Conservation (phyloP, 1,140 invertebrate species). For the Pseudomyrmex gracilis region DNA sequence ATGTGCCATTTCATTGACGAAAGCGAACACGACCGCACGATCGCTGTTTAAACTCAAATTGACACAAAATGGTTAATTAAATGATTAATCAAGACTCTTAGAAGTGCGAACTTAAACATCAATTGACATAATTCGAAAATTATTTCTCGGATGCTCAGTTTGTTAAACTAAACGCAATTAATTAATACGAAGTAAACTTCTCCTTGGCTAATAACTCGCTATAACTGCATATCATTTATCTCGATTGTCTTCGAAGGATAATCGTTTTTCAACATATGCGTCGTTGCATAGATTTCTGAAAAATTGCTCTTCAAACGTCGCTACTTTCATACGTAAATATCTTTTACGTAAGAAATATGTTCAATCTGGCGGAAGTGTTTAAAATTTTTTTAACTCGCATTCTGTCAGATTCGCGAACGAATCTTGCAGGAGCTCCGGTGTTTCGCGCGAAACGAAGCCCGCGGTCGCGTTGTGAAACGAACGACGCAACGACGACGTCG, state of each 20-base stretch:
- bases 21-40: background rate
- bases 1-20: background rate
- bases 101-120: too few relatives aligned
- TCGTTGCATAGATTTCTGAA: background rate
- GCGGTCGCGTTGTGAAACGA: conserved; percentile 11
- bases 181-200: too few relatives aligned
- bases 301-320: background rate
- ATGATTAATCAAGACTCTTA: background rate
- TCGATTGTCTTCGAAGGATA: background rate
- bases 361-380: too few relatives aligned
- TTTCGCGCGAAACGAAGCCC: background rate
- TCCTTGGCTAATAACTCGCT: too few relatives aligned
- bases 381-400: too few relatives aligned
- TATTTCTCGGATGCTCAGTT: too few relatives aligned
- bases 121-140: too few relatives aligned
- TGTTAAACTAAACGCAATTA: too few relatives aligned
- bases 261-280: background rate
- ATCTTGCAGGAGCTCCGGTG: background rate
- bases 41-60: too few relatives aligned
- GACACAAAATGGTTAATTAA: background rate
- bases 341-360: conserved; percentile 9
- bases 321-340: conserved; percentile 40
- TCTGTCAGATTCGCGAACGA: background rate
- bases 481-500: conserved; percentile 28
- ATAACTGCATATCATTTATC: background rate